Percentiles rank a stretch among this genome's conserved stretches.
These are phyloP conservation scores for Luidia sarsii DNA, from an alignment of 53 echinoderm and acorn worm genomes.

Conservation along the genomic window DNA sequence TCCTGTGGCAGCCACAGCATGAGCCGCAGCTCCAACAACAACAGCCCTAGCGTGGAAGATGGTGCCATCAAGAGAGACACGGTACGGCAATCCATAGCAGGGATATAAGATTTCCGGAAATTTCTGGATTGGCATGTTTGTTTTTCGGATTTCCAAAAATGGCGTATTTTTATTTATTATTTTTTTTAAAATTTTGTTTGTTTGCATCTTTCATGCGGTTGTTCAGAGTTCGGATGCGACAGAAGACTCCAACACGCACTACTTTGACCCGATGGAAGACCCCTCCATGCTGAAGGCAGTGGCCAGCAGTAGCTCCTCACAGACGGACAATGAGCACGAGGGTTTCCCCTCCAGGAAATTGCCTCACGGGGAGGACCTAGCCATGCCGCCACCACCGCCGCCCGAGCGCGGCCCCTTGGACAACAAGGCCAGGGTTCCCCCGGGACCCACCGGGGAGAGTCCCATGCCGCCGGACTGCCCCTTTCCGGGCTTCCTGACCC, in stretches of 20 bases:
- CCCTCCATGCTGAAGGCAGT: slow-evolving; percentile 50
- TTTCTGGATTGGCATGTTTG: not conserved
- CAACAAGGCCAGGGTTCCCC: no score
- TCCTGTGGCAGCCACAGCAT: slow-evolving; percentile 82
- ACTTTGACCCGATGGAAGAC: slow-evolving; percentile 58
- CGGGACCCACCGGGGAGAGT: no score
- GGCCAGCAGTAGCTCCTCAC: slow-evolving; percentile 27
- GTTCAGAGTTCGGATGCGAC: slow-evolving; percentile 51
- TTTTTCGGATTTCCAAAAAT: no score
- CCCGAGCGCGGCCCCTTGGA: slow-evolving; percentile 18
- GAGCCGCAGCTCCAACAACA: slow-evolving; percentile 83
- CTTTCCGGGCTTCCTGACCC: slow-evolving; percentile 16
- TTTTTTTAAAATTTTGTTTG: not conserved
- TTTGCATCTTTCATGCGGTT: not conserved
- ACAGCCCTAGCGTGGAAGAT: slow-evolving; percentile 86
- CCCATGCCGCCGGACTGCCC: slow-evolving; percentile 13
- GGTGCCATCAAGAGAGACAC: slow-evolving; percentile 72
- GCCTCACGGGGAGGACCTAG: not conserved
- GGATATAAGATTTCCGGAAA: no score
- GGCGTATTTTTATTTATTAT: not conserved
- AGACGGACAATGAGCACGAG: not conserved
- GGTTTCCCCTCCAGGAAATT: slow-evolving; percentile 13
- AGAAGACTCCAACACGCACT: slow-evolving; percentile 43
- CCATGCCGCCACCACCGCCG: not conserved
- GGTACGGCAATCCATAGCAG: no score